Percentiles rank a stretch among this genome's conserved stretches.
These are phyloP conservation scores for Patella caerulea DNA, from an alignment of 2,888 invertebrate genomes.

Conservation along the genomic window DNA sequence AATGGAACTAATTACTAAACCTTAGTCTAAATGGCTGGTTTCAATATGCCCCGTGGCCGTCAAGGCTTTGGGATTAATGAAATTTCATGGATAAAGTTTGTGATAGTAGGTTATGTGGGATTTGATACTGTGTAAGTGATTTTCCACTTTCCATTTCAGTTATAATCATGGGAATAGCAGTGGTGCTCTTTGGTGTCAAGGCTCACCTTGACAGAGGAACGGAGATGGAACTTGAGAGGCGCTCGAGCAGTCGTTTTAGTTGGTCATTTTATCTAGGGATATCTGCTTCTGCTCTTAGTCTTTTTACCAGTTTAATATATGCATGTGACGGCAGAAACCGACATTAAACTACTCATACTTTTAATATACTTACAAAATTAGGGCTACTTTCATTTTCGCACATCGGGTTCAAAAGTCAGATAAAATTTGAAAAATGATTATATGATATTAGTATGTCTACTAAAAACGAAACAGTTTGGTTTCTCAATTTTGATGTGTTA, in stretches of 20 bases:
- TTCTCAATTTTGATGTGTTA: too few relatives aligned
- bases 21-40: too few relatives aligned
- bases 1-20: too few relatives aligned
- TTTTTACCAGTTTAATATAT: slow-evolving; percentile 56
- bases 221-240: slow-evolving; percentile 33
- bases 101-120: background rate
- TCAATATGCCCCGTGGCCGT: too few relatives aligned
- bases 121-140: background rate
- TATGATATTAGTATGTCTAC: too few relatives aligned
- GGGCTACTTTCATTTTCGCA: too few relatives aligned
- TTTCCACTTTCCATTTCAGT: slow-evolving; percentile 41
- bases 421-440: too few relatives aligned
- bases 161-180: slow-evolving; percentile 50
- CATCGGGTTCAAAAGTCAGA: too few relatives aligned
- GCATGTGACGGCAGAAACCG: slow-evolving; percentile 45
- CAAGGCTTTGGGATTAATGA: too few relatives aligned
- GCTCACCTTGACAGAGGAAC: slow-evolving; percentile 37
- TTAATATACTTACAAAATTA: too few relatives aligned
- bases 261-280: slow-evolving; percentile 63
- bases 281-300: slow-evolving; percentile 46
- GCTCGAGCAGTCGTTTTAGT: slow-evolving; percentile 37
- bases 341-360: background rate
- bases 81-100: too few relatives aligned
- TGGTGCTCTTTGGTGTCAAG: slow-evolving; percentile 56
- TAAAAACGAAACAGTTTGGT: too few relatives aligned